phyloP scores from a whole-genome alignment of 2,888 invertebrate species.

The Pyrrhopygopsis socrates region DNA sequence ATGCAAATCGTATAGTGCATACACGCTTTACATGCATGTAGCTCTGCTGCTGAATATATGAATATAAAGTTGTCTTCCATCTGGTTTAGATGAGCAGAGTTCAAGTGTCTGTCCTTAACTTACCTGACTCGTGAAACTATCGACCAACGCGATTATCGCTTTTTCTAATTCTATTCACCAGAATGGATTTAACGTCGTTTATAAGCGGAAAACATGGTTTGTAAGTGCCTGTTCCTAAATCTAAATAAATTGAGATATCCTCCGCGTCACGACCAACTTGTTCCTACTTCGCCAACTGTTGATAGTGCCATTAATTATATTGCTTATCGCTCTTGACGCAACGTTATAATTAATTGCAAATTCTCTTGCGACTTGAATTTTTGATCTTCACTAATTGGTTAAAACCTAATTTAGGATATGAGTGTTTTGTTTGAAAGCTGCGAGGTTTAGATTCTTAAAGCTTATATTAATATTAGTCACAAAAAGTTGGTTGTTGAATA shows the following conservation, averaged over 20 bases:
- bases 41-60: constrained; percentile 43
- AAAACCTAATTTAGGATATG: background rate
- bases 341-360: constrained; percentile 30
- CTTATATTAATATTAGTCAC: no score
- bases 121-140: background rate
- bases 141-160: background rate
- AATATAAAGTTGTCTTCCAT: constrained; percentile 41
- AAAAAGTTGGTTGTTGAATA: no score
- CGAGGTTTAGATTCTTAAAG: no score
- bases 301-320: constrained; percentile 42
- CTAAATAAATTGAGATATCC: constrained; percentile 56
- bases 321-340: constrained; percentile 31
- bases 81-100: constrained; percentile 34
- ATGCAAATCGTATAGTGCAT: constrained; percentile 48
- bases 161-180: background rate
- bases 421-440: background rate
- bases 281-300: constrained; percentile 35
- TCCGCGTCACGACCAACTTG: constrained; percentile 23
- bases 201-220: no score
- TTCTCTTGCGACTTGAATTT: constrained; percentile 9
- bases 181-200: background rate
- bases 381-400: constrained; percentile 17
- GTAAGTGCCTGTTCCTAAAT: no score
- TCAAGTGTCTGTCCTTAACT: background rate
- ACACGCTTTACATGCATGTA: constrained; percentile 36